Conservation (phyloP, 2,113 vertebrate genomes). For the Nettapus auritus region DNA sequence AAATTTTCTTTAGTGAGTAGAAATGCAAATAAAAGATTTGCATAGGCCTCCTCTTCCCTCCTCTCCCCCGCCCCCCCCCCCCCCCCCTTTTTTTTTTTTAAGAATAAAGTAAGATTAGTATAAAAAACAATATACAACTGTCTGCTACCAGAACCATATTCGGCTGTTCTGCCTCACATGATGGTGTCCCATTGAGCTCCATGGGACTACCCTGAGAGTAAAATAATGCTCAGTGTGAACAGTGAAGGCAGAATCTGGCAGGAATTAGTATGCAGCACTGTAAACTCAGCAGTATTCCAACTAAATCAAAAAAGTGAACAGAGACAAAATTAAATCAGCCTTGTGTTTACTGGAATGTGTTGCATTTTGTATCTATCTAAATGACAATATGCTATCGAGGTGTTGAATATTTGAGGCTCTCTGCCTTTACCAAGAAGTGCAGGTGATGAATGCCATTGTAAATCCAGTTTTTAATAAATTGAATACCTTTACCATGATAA, state of each 20-base stretch:
- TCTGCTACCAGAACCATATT: not conserved
- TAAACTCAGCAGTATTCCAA: conserved; percentile 66
- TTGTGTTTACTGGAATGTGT: conserved; percentile 62
- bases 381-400: conserved; percentile 13
- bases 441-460: not conserved
- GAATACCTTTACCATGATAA: not conserved
- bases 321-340: conserved; percentile 59
- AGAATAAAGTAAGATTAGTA: not conserved
- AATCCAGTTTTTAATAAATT: not conserved
- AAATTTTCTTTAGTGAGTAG: not conserved
- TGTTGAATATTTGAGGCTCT: not conserved
- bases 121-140: not conserved
- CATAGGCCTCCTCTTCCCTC: not conserved
- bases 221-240: conserved; percentile 33
- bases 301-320: conserved; percentile 61
- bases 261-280: conserved; percentile 26
- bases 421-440: not conserved
- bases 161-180: not conserved
- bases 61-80: too few species aligned
- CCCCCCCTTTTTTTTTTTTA: not conserved
- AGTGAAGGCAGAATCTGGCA: conserved; percentile 51
- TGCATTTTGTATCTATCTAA: conserved; percentile 45
- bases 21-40: not conserved
- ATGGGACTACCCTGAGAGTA: not conserved
- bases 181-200: not conserved